Evolutionary conservation across 2,888 invertebrate genomes (phyloP), one percentile per base, ranked within the genome.

Genomic region (Caenorhabditis sinica): DNA sequence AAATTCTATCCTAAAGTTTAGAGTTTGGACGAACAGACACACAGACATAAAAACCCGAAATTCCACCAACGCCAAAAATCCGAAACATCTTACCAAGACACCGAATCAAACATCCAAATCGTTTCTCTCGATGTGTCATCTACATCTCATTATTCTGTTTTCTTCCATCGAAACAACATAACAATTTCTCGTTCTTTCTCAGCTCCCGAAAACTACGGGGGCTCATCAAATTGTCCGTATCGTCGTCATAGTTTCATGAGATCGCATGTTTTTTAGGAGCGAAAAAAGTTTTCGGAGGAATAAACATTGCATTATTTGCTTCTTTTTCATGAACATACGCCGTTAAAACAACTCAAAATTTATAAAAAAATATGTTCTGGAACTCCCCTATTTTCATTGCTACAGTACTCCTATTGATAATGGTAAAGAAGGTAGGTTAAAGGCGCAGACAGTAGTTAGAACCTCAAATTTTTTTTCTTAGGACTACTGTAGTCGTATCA

Each of bases 101-200:
- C 20, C 25, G 28, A 56, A 56, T 56, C 56, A 56, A 56, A 56
- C 56, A 56, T 56, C 56, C 28, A 56, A 56, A 56, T 23, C 56
- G 25, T 56, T 56, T 53, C n/a, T 17, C n/a, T n/a, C 1, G 13
- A 6, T 49, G n/a, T n/a, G n/a, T n/a, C n/a, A n/a, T n/a, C n/a
- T n/a, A n/a, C n/a, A n/a, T 49, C n/a, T 49, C 49, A 49, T 49
- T 49, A n/a, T 60, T 60, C 1, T 33, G 30, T 17, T 17, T 60
- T 56, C 17, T 23, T 15, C 15, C 51, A 5, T n/a, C 20, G 20
- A 51, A n/a, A 51, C 51, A 51, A 51, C n/a, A 20, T 20, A n/a
- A 8, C 5, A 51, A 36, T 60, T 60, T 5, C 51, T 20, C 20
- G 23, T 20, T 20, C 20, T 15, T 13, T 56, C 28, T 25, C 28